Evolutionary conservation across 2,888 invertebrate species (phyloP).

Genomic region (Eristalis tenax): DNA sequence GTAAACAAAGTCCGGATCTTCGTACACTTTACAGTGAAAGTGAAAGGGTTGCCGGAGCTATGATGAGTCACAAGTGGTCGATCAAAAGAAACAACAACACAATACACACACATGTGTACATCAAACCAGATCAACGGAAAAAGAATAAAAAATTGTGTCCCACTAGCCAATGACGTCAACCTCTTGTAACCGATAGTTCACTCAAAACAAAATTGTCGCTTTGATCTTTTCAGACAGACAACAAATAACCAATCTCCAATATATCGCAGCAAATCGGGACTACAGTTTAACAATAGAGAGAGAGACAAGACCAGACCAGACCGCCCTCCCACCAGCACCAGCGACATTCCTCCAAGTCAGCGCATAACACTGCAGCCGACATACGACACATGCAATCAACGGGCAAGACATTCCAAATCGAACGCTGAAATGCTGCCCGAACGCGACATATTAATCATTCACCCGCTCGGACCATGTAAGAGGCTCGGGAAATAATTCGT

Average conservation of each 20-base stretch:
- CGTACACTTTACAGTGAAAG: constrained; percentile 30
- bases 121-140: not conserved
- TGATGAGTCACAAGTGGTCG: constrained; percentile 17
- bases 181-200: constrained; percentile 15
- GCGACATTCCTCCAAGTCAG: constrained; percentile 47
- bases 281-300: constrained; percentile 9
- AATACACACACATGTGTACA: too few relatives aligned
- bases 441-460: constrained; percentile 59
- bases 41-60: constrained; percentile 29
- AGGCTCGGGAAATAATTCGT: constrained; percentile 21
- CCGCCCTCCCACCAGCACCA: constrained; percentile 8
- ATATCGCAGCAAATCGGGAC: constrained; percentile 43
- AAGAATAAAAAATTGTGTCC: not conserved
- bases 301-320: not conserved
- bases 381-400: constrained; percentile 23
- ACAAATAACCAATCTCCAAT: constrained; percentile 35
- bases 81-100: not conserved
- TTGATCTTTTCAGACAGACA: constrained; percentile 40
- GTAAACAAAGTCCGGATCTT: constrained; percentile 35
- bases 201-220: not conserved
- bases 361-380: constrained; percentile 9
- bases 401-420: constrained; percentile 36
- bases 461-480: constrained; percentile 39
- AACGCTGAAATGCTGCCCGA: constrained; percentile 28
- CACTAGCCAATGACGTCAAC: constrained; percentile 34